Base-by-base conservation (phyloP, 1,140 invertebrate genomes). In the Orussus abietinus region DNA sequence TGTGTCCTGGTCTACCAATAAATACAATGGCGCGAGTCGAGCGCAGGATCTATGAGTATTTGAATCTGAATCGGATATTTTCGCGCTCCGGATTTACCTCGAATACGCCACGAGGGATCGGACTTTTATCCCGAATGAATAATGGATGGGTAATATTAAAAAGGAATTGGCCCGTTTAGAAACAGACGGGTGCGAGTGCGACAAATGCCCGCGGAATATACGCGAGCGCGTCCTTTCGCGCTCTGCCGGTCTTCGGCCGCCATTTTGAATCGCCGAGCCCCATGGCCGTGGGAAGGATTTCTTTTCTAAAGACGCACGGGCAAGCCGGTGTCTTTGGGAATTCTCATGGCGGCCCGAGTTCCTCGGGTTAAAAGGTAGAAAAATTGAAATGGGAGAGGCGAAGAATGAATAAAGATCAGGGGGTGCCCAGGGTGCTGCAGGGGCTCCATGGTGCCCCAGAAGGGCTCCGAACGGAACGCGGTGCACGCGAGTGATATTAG, bases 391-490 rank as follows among this genome's bases (percentile, higher is more conserved):
- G 65, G 62, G 45, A 45, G 59, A 68, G 47, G 59, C 54, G 59
- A 63, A 69, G 63, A 68, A 71, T 71, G 68, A 71, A 72, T 71
- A 71, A 69, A 69, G 59, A 71, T 66, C 59, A 64, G 59, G 39
- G 36, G 9, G 35, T 33, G 17, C 17, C 14, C 10, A 22, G 22
- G 31, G 14, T 28, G 38, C 14, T 32, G 22, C 30, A 47, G 44
- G 40, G 39, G 38, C 25, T 11, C 20, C 19, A 26, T 39, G 34
- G 36, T 42, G 35, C n/a, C 21, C 26, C 31, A 15, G 19, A 49
- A 29, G 21, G 43, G 38, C 29, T 29, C 38, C 38, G 41, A 38
- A 34, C 26, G 20, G 12, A 34, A 33, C 31, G 57, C 53, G 57
- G 21, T 66, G 66, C 66, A 67, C 59, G 59, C 62, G 57, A 66